Percentiles rank a stretch among this genome's conserved stretches.
Conservation (phyloP, 2,888 invertebrate species). For the Noctua janthe region DNA sequence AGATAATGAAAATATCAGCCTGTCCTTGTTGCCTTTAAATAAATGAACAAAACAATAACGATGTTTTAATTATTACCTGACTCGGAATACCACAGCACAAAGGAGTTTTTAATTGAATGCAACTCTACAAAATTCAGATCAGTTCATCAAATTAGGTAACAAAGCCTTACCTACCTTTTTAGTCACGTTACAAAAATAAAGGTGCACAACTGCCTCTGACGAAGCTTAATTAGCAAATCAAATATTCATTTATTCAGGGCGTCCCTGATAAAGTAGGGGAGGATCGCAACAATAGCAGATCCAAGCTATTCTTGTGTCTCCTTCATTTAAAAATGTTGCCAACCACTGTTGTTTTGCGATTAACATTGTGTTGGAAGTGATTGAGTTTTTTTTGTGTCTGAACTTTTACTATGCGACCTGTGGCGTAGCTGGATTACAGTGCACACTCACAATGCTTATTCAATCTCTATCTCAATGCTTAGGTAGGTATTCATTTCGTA, state of each 20-base stretch:
- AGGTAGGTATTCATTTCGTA: not conserved
- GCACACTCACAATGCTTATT: not conserved
- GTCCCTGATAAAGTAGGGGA: conserved; percentile 73
- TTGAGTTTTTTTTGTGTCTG: conserved; percentile 1
- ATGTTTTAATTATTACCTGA: not conserved
- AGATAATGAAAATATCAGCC: conserved; percentile 22
- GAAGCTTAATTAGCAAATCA: conserved; percentile 85
- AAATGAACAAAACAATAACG: not conserved
- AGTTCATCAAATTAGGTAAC: conserved; percentile 50
- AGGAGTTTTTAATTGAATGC: conserved; percentile 25
- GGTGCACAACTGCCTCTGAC: conserved; percentile 67
- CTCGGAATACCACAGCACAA: conserved; percentile 10
- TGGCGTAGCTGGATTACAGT: not conserved
- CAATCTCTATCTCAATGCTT: not conserved
- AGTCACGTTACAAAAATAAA: conserved; percentile 67
- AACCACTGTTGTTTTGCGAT: conserved; percentile 39
- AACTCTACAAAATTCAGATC: conserved; percentile 35
- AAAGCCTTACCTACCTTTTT: conserved; percentile 53
- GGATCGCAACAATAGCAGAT: conserved; percentile 66
- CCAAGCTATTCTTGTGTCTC: conserved; percentile 56
- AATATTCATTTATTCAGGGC: conserved; percentile 86
- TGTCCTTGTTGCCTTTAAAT: conserved; percentile 5
- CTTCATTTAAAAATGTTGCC: conserved; percentile 51
- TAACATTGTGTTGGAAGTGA: conserved; percentile 23
- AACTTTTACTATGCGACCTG: not conserved